These are phyloP conservation scores for Megaceryle maxima DNA, from an alignment of 2,113 vertebrate genomes.

Conservation along the genomic window DNA sequence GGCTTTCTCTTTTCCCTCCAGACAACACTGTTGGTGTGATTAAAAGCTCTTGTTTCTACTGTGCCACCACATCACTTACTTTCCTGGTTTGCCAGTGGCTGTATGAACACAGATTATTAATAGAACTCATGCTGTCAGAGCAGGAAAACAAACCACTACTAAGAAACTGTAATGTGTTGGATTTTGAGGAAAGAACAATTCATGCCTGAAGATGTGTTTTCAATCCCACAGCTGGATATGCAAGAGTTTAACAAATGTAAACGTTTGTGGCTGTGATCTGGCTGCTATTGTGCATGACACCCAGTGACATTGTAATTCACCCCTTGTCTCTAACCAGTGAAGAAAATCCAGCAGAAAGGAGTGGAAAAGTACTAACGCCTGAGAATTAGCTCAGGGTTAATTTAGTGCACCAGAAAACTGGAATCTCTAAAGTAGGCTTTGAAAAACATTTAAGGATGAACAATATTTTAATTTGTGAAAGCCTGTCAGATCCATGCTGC, in stretches of 20 bases:
- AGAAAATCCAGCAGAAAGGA: background rate
- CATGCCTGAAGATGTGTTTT: slow-evolving; percentile 21
- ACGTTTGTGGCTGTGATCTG: background rate
- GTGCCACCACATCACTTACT: slow-evolving; percentile 66
- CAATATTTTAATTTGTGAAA: background rate
- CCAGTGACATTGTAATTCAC: background rate
- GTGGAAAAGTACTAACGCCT: background rate
- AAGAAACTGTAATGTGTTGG: background rate
- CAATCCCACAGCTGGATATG: background rate
- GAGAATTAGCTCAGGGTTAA: background rate
- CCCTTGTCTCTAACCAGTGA: background rate
- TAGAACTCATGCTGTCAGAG: slow-evolving; percentile 32
- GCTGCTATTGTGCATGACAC: background rate
- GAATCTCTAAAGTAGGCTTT: background rate
- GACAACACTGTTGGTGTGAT: slow-evolving; percentile 67
- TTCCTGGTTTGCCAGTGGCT: slow-evolving; percentile 62
- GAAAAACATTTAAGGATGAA: background rate
- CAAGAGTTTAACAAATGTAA: background rate
- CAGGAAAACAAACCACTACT: slow-evolving; percentile 43
- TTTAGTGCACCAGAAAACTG: background rate
- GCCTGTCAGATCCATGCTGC: background rate
- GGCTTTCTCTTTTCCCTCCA: slow-evolving; percentile 59
- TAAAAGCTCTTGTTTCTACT: slow-evolving; percentile 70
- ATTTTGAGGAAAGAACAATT: slow-evolving; percentile 38
- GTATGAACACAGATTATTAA: slow-evolving; percentile 68